These are phyloP conservation scores for Tetragonisca angustula DNA, from an alignment of 2,888 invertebrate genomes.

Conservation along the genomic window DNA sequence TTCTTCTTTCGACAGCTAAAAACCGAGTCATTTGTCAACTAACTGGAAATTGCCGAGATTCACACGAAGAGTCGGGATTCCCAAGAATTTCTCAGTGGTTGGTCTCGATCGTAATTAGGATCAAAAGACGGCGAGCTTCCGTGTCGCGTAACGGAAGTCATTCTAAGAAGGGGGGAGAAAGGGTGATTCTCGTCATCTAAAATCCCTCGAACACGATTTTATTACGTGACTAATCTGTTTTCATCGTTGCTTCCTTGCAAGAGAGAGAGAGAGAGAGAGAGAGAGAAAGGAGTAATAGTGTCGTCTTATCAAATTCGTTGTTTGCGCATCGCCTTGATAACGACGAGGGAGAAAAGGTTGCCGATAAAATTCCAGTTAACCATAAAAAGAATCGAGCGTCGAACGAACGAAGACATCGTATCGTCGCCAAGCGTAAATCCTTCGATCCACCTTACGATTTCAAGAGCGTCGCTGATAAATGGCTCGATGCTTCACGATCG, in stretches of 20 bases:
- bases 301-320: conserved; percentile 63
- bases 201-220: conserved; percentile 46
- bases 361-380: conserved; percentile 61
- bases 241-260: neutral
- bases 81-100: conserved; percentile 13
- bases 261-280: too few relatives aligned
- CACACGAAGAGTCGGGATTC: neutral
- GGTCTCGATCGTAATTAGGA: conserved; percentile 32
- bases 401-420: conserved; percentile 20
- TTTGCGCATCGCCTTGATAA: conserved; percentile 61
- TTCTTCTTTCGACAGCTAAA: too few relatives aligned
- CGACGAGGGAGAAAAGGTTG: conserved; percentile 35
- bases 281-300: neutral
- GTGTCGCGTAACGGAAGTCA: conserved; percentile 40
- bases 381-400: conserved; percentile 63
- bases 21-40: too few relatives aligned
- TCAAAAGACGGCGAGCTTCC: conserved; percentile 25
- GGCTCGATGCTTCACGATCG: conserved; percentile 18
- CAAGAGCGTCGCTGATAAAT: conserved; percentile 22
- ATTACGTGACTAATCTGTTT: conserved; percentile 57
- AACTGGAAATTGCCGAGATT: neutral
- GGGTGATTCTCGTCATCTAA: neutral
- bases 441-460: conserved; percentile 40
- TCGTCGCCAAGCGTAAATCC: conserved; percentile 53
- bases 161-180: neutral